Base-by-base conservation (phyloP, 2,888 invertebrate genomes). In the Leptinotarsa tumamoca region DNA sequence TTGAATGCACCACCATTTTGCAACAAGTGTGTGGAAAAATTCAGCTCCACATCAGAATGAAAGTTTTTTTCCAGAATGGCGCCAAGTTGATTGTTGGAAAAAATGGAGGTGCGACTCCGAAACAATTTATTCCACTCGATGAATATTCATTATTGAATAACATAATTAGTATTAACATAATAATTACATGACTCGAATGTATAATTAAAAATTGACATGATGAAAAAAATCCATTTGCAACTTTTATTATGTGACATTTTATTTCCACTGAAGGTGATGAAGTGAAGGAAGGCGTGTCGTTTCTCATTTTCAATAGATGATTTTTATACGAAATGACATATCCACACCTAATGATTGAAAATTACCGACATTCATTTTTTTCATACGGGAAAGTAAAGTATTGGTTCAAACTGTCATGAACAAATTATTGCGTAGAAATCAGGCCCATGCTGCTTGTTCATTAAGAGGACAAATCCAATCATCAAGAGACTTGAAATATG, bases 191-290 rank as follows among this genome's bases (percentile, higher is more conserved):
- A n/a, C 14, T 63, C 15, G 15, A 33, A 63, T 63, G 33, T n/a
- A 33, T 63, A 33, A 43, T 63, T 63, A 14, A 63, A 63, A 58
- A 63, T 33, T 63, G 33, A 43, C 63, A 14, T 27, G 15, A 23
- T 15, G 15, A 43, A 63, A 63, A 43, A 63, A 63, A 17, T 43
- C 5, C 63, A 63, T 63, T 63, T 63, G 63, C 27, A 63, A 13
- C 2, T 43, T 43, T 43, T 43, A 43, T 43, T 43, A 43, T 43
- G 43, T 13, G 43, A 43, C 43, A 33, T 33, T 33, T 63, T 17
- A 63, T 18, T n/a, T 63, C 63, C 17, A 63, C n/a, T 63, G 63
- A 43, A 63, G 43, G 63, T 18, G 63, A 63, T 63, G 63, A 63
- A 63, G 63, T 63, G 33, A n/a, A 43, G 63, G n/a, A 63, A 63